phyloP scores from a whole-genome alignment of 2,797 vertebrate species.

The Natrix natrix region DNA sequence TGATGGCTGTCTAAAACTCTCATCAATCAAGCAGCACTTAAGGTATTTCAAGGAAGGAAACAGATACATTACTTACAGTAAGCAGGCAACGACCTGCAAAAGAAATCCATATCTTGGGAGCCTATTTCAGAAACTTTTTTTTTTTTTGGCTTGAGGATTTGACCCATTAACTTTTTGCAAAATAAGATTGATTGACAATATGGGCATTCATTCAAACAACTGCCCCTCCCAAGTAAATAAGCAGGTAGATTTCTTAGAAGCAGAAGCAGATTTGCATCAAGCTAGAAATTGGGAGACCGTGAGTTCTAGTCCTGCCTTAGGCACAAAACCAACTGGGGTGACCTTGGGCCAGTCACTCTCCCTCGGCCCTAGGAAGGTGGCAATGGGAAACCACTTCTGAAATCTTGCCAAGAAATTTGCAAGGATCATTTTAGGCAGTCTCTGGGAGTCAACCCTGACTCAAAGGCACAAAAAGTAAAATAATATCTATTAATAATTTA shows the following conservation, averaged over 20 bases:
- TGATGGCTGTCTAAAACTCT: neutral
- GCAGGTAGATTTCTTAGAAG: neutral
- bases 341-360: no score
- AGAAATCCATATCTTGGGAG: neutral
- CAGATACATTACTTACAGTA: neutral
- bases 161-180: neutral
- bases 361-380: no score
- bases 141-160: no score
- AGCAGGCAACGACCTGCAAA: neutral
- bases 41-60: neutral
- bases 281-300: neutral
- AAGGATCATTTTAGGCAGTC: neutral
- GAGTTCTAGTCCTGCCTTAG: no score
- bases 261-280: neutral
- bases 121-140: neutral
- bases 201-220: neutral
- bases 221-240: neutral
- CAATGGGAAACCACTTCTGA: neutral
- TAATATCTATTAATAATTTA: no score
- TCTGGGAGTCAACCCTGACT: neutral
- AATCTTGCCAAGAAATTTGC: neutral
- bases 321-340: no score
- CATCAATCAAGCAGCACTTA: neutral
- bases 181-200: neutral
- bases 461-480: neutral